phyloP scores from a whole-genome alignment of 2,113 vertebrate species.

The Lagopus leucura region DNA sequence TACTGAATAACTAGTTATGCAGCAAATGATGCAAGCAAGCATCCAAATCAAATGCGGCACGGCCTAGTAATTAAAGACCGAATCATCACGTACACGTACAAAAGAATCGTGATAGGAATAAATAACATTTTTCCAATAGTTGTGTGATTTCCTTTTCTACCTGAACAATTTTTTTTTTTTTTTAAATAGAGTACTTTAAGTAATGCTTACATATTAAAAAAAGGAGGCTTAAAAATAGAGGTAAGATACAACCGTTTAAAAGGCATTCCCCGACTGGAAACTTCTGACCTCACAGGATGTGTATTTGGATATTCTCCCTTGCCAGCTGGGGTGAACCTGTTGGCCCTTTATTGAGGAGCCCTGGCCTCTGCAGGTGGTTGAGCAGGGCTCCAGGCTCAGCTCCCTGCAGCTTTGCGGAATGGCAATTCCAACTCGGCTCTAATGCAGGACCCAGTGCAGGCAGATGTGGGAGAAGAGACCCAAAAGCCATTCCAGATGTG shows the following conservation, averaged over 20 bases:
- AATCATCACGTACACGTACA: background rate
- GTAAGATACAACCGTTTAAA: background rate
- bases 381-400: no score
- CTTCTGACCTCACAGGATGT: background rate
- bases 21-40: background rate
- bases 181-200: background rate
- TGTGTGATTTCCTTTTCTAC: background rate
- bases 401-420: no score
- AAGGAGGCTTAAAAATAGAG: background rate
- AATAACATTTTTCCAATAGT: background rate
- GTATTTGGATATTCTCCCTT: background rate
- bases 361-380: no score
- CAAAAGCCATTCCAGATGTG: rapidly evolving
- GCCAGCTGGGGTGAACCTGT: background rate
- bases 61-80: background rate
- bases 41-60: background rate
- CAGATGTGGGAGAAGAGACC: background rate
- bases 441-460: rapidly evolving
- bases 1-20: background rate
- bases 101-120: background rate
- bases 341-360: background rate
- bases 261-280: background rate
- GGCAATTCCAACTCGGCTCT: rapidly evolving
- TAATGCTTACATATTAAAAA: background rate
- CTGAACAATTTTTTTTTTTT: background rate